Conservation (phyloP, 2,888 invertebrate genomes). For the Eilema sororculum region DNA sequence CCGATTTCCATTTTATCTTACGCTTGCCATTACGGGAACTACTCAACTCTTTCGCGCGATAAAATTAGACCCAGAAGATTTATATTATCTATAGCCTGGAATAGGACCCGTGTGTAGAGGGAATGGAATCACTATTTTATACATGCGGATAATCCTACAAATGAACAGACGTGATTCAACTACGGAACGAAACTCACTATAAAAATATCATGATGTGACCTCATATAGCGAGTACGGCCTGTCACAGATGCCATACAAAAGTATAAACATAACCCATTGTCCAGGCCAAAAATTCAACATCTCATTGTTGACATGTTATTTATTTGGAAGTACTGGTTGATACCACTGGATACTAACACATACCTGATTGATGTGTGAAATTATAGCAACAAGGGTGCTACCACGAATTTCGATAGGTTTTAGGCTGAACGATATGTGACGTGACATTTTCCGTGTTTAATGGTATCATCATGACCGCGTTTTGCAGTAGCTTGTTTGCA, state of each 20-base stretch:
- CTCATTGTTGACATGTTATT: constrained; percentile 9
- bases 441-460: too few relatives aligned
- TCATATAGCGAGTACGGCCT: neutral
- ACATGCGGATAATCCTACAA: neutral
- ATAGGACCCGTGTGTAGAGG: too few relatives aligned
- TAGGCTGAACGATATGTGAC: too few relatives aligned
- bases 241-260: neutral
- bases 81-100: too few relatives aligned
- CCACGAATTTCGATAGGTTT: too few relatives aligned
- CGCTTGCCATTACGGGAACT: neutral
- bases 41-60: too few relatives aligned
- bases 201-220: constrained; percentile 1
- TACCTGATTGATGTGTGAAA: neutral
- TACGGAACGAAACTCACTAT: neutral
- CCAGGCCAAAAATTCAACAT: constrained; percentile 2
- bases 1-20: neutral
- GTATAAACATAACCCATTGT: constrained; percentile 10
- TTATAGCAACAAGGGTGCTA: neutral
- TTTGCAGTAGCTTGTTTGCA: too few relatives aligned
- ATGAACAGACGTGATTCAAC: neutral
- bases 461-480: neutral
- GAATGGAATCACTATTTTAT: too few relatives aligned
- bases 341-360: neutral
- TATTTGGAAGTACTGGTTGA: constrained; percentile 2
- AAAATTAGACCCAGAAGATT: too few relatives aligned